Conservation (phyloP, 2,113 vertebrate species). For the Mola mola region DNA sequence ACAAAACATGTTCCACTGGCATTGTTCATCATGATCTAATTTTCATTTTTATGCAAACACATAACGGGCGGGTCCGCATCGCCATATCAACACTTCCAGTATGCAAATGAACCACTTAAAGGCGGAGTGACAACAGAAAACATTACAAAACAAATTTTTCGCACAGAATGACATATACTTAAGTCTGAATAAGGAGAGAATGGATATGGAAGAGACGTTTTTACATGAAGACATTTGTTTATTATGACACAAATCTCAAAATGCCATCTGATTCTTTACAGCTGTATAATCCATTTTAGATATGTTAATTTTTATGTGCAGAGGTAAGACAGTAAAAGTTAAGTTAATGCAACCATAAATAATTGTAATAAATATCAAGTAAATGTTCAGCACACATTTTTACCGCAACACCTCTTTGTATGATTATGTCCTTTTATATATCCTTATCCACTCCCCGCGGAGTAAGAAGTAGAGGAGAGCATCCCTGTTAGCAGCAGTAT, state of each 20-base stretch:
- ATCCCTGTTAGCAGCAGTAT: slow-evolving; percentile 82
- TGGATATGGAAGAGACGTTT: slow-evolving; percentile 5
- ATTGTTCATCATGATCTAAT: slow-evolving; percentile 1
- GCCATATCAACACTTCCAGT: background rate
- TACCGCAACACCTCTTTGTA: slow-evolving; percentile 79
- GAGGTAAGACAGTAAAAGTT: slow-evolving; percentile 89
- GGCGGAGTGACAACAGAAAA: too few relatives aligned
- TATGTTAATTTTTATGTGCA: slow-evolving; percentile 85
- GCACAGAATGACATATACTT: too few relatives aligned
- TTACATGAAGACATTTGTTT: slow-evolving; percentile 86
- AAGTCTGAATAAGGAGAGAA: background rate
- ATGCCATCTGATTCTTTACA: slow-evolving; percentile 79
- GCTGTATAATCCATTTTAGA: slow-evolving; percentile 88
- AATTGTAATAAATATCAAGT: slow-evolving; percentile 98
- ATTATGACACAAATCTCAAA: slow-evolving; percentile 83
- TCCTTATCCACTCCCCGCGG: slow-evolving; percentile 45
- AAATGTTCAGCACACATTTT: slow-evolving; percentile 89
- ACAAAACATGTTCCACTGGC: slow-evolving; percentile 6
- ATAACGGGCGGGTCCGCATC: background rate
- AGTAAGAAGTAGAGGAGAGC: slow-evolving; percentile 70
- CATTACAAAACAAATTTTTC: too few relatives aligned
- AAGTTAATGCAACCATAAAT: slow-evolving; percentile 98
- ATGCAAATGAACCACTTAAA: background rate
- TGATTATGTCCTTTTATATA: slow-evolving; percentile 76
- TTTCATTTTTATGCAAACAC: background rate